Evolutionary conservation across 2,888 invertebrate species (phyloP).

Genomic region (Thyatira batis): DNA sequence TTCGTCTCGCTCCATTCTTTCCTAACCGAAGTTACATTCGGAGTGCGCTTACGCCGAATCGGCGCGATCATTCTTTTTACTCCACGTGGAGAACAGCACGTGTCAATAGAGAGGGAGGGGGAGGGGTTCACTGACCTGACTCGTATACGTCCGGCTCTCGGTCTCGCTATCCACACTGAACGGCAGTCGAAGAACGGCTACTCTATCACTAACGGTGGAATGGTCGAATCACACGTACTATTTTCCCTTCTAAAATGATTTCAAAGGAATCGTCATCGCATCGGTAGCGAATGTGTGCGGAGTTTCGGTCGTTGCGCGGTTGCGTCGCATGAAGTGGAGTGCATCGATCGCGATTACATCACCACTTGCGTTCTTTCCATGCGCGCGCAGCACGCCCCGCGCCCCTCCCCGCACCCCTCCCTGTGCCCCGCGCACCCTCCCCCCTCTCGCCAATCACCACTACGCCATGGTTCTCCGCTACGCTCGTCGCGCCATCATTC

Average conservation of each 20-base stretch:
- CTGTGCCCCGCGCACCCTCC: conserved; percentile 56
- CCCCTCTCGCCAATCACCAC: conserved; percentile 38
- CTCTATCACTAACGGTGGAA: background rate
- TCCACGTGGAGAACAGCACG: conserved; percentile 54
- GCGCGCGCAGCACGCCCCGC: conserved; percentile 71
- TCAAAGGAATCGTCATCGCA: background rate
- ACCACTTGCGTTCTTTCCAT: conserved; percentile 78
- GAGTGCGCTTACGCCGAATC: conserved; percentile 21
- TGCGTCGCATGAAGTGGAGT: conserved; percentile 56
- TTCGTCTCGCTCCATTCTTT: conserved; percentile 16
- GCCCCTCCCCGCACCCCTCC: conserved; percentile 41
- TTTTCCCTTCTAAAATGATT: background rate
- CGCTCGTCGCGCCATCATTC: conserved; percentile 71
- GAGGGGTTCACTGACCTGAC: conserved; percentile 58
- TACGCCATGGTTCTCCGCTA: conserved; percentile 56
- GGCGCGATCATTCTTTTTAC: conserved; percentile 32
- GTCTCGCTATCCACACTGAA: conserved; percentile 7
- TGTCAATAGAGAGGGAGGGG: conserved; percentile 31
- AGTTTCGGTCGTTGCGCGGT: conserved; percentile 37
- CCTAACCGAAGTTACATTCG: conserved; percentile 23
- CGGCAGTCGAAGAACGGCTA: background rate
- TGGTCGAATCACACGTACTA: background rate
- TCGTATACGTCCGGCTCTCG: conserved; percentile 17
- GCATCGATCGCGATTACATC: conserved; percentile 82
- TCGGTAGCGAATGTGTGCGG: conserved; percentile 16